Evolutionary conservation across 2,113 vertebrate species (phyloP).

Genomic region (Phalacrocorax aristotelis): DNA sequence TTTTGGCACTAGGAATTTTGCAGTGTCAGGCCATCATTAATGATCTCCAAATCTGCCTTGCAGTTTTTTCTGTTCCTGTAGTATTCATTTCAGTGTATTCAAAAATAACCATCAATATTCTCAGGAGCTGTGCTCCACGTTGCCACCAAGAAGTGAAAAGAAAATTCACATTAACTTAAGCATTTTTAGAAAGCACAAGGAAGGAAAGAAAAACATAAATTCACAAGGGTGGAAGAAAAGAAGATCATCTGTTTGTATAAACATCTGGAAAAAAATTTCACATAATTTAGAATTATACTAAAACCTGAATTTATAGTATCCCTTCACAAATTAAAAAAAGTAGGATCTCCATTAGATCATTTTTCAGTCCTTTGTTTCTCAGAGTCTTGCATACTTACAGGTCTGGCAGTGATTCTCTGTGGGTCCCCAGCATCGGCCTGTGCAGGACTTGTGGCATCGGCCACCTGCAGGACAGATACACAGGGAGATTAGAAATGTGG

Average conservation of each 20-base stretch:
- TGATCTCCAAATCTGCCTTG: neutral
- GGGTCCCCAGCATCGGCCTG: conserved; percentile 93
- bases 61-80: neutral
- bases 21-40: neutral
- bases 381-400: conserved; percentile 79
- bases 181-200: neutral
- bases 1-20: neutral
- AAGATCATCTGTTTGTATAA: neutral
- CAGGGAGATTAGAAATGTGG: neutral
- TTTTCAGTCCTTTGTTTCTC: neutral
- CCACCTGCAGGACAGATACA: conserved; percentile 78
- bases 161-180: neutral
- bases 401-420: conserved; percentile 93
- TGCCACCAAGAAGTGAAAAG: neutral
- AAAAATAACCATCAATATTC: neutral
- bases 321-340: neutral
- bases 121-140: neutral
- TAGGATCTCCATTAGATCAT: neutral
- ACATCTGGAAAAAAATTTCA: fast-evolving
- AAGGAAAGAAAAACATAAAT: neutral
- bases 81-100: neutral
- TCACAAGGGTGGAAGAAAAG: neutral
- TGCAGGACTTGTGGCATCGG: conserved; percentile 92
- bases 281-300: neutral
- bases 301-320: neutral